Evolutionary conservation across 1,140 invertebrate species (phyloP), one percentile per base, ranked within the genome.

Genomic region (Orchestia grillus): DNA sequence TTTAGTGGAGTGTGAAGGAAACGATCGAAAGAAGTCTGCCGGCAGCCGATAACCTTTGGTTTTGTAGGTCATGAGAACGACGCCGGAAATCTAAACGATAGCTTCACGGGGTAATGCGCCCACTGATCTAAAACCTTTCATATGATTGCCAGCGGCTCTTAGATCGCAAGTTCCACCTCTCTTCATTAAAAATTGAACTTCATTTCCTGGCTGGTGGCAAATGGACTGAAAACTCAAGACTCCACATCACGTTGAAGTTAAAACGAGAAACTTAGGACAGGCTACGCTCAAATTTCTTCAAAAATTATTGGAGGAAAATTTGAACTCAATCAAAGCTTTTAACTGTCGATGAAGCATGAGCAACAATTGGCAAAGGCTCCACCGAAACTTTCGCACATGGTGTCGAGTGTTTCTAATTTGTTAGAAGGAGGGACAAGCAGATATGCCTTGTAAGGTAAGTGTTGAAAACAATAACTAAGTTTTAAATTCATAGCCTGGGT

Each of bases 41-140:
- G 36, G 41, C 88, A 41, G 43, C n/a, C 88, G 88, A 90, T 90
- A 90, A 90, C 88, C 88, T 90, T 90, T 90, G 42, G 41, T 43
- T 90, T 4, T 90, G 43, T 90, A 90, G 88, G 88, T 90, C 88
- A 90, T 41, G 88, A 8, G 88, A 90, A 43, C 88, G 88, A 44
- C n/a, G 88, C 88, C 88, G 88, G 88, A 90, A 90, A 90, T 90
- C 88, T 41, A 90, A 90, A 90, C 88, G 88, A 90, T 90, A 90
- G 88, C 88, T 41, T 90, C 43, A 44, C 88, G 88, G 88, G 41
- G 43, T 90, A 90, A 90, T 42, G 88, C 88, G 88, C 88, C 43
- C 88, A 90, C 41, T 44, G 88, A 90, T 90, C 88, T 44, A 42
- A 44, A 90, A 44, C 41, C 88, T 90, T 90, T 90, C 28, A 90